These are phyloP conservation scores for Anabas testudineus DNA, from an alignment of 2,797 vertebrate genomes.

Conservation along the genomic window DNA sequence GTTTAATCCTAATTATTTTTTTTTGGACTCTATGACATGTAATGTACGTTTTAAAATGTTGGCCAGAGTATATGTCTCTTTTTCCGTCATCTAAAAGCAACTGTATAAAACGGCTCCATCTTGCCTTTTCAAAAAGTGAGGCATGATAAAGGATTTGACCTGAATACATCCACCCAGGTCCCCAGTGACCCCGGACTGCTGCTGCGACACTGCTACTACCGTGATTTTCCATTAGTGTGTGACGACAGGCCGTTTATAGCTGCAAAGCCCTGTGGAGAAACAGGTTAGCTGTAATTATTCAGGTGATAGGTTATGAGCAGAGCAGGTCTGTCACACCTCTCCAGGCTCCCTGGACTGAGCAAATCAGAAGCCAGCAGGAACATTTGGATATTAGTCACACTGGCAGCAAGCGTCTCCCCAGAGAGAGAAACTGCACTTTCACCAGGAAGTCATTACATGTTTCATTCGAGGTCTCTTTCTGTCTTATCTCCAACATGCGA, in stretches of 20 bases:
- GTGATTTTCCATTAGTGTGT: constrained; percentile 61
- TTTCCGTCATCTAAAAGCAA: background rate
- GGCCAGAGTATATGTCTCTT: background rate
- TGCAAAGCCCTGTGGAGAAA: constrained; percentile 48
- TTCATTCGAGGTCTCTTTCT: constrained; percentile 12
- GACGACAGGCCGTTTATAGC: constrained; percentile 56
- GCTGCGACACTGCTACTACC: constrained; percentile 7
- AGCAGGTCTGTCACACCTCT: constrained; percentile 46
- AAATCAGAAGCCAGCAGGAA: constrained; percentile 25
- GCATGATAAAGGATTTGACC: constrained; percentile 48
- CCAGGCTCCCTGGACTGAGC: constrained; percentile 4
- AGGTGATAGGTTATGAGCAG: constrained; percentile 49
- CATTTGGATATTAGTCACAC: constrained; percentile 38
- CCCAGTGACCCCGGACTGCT: constrained; percentile 20
- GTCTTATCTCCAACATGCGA: background rate
- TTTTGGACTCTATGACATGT: background rate
- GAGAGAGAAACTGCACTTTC: constrained; percentile 10
- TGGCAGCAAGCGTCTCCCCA: background rate
- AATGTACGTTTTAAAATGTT: background rate
- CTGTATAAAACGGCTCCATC: background rate
- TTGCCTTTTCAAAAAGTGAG: constrained; percentile 8
- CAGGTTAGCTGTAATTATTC: constrained; percentile 72
- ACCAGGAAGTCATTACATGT: constrained; percentile 5
- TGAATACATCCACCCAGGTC: constrained; percentile 36
- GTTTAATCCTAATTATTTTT: too few relatives aligned